Base-by-base conservation (phyloP, 2,797 vertebrate species). In the Esox masquinongy region DNA sequence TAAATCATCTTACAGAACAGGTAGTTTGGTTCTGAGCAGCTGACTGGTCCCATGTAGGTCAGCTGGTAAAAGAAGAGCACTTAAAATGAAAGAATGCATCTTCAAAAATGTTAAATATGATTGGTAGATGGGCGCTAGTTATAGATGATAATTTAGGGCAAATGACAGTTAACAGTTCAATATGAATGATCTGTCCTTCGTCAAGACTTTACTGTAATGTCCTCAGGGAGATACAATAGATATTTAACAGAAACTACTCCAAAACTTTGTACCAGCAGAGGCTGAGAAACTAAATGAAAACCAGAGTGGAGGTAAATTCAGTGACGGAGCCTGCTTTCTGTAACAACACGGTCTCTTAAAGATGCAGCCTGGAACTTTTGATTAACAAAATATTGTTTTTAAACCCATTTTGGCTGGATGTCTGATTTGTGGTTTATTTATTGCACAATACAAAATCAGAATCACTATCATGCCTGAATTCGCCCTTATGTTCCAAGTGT, bases 261-360 rank as follows among this genome's bases (percentile, higher is more conserved):
- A 19, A 17, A 16, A 16, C 16, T 67, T 67, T 16, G 6, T 29
- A 67, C 17, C 15, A 31, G 64, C 64, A 8, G 64, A 19, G 31
- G 14, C 29, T 31, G 64, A 34, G 56, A 67, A 34, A 29, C 29
- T 16, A 34, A 64, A 34, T 67, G 64, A 67, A 34, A 67, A 67
- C 64, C 64, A 67, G 56, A 34, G 63, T 19, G 29, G 29, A 67
- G 29, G 31, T 31, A 29, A 67, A 36, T 14, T 8, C 31, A 17
- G 16, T 66, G 29, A 66, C 63, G 15, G 29, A 66, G 63, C 16
- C 64, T 67, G 64, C 5, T 34, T 66, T 67, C 64, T 67, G 64
- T 67, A 67, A 67, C 64, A 67, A 16, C 12, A 56, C 53, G 11
- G 61, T 64, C 15, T 64, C 22, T 64, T 64, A 64, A 64, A 26